A percentile compares a stretch with the other conserved stretches of the same genome.
phyloP scores from a whole-genome alignment of 2,888 invertebrate genomes.

The Nomada flava region DNA sequence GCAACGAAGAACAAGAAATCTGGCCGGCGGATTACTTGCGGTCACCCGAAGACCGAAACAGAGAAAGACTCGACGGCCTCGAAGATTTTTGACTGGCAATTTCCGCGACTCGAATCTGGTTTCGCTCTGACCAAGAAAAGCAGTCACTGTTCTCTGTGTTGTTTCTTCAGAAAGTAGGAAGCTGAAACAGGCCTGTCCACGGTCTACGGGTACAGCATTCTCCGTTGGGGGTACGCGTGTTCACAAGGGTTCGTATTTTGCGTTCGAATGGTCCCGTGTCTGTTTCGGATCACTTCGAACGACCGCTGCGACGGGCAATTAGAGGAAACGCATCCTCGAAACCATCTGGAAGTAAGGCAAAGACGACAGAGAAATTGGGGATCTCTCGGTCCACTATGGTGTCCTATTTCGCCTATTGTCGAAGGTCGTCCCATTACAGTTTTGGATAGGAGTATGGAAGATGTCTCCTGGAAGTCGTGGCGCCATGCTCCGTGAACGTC shows the following conservation, averaged over 20 bases:
- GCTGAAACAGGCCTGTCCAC: background rate
- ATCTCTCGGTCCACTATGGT: background rate
- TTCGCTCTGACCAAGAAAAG: conserved; percentile 30
- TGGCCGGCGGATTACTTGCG: background rate
- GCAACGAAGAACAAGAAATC: background rate
- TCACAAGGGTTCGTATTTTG: background rate
- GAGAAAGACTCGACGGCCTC: conserved; percentile 6
- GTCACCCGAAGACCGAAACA: conserved; percentile 21
- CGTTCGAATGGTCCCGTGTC: background rate
- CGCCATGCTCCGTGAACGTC: background rate
- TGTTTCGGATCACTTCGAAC: background rate
- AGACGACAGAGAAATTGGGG: background rate
- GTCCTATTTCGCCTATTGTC: no score
- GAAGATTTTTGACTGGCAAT: conserved; percentile 15
- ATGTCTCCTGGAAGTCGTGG: no score
- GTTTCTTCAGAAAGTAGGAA: conserved; percentile 24
- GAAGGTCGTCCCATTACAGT: no score
- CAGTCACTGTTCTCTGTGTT: conserved; percentile 43
- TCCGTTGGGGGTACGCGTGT: conserved; percentile 2
- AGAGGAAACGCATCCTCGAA: background rate
- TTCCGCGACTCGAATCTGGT: conserved; percentile 57
- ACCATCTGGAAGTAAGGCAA: background rate
- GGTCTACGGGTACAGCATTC: background rate
- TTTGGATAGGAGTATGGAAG: no score
- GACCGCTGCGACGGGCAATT: background rate